These are phyloP conservation scores for Drosophila siamana DNA, from an alignment of 2,888 invertebrate genomes.

Conservation along the genomic window DNA sequence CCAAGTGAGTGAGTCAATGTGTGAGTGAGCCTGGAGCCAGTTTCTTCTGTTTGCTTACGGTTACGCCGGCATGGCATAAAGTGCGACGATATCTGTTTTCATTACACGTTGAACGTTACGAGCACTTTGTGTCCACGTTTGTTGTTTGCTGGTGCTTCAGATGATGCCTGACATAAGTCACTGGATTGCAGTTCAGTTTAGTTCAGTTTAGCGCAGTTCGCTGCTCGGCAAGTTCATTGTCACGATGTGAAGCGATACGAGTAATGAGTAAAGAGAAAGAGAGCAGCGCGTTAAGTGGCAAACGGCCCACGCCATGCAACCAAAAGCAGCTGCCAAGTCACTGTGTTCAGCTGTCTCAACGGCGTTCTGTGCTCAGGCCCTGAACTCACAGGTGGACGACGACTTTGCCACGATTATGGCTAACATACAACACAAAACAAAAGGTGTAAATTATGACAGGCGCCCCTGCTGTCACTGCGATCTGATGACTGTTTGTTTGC, in stretches of 20 bases:
- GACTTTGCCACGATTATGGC: slow-evolving; percentile 38
- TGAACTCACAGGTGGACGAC: slow-evolving; percentile 55
- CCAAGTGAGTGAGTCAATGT: not conserved
- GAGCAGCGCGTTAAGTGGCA: not conserved
- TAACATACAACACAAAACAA: slow-evolving; percentile 15
- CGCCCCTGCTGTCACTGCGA: slow-evolving; percentile 4
- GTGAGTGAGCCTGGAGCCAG: slow-evolving; percentile 23
- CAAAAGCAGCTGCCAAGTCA: slow-evolving; percentile 13
- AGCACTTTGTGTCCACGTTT: slow-evolving; percentile 35
- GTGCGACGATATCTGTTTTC: slow-evolving; percentile 49
- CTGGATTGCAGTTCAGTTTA: slow-evolving; percentile 15
- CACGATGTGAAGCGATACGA: slow-evolving; percentile 44
- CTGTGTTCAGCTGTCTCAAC: slow-evolving; percentile 18
- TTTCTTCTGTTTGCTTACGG: slow-evolving; percentile 14
- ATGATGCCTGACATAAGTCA: slow-evolving; percentile 37
- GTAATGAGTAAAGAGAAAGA: not conserved
- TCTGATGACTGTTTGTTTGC: slow-evolving; percentile 9
- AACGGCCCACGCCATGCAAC: slow-evolving; percentile 32
- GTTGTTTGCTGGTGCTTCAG: slow-evolving; percentile 28
- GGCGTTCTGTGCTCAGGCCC: slow-evolving; percentile 34
- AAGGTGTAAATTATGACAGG: slow-evolving; percentile 59
- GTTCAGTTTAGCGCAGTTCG: slow-evolving; percentile 5
- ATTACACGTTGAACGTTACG: slow-evolving; percentile 43
- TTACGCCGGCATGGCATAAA: slow-evolving; percentile 15
- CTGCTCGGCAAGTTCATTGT: slow-evolving; percentile 67